A percentile compares a stretch with the other conserved stretches of the same genome.
phyloP scores from a whole-genome alignment of 1,140 invertebrate genomes.

The Anthonomus grandis region DNA sequence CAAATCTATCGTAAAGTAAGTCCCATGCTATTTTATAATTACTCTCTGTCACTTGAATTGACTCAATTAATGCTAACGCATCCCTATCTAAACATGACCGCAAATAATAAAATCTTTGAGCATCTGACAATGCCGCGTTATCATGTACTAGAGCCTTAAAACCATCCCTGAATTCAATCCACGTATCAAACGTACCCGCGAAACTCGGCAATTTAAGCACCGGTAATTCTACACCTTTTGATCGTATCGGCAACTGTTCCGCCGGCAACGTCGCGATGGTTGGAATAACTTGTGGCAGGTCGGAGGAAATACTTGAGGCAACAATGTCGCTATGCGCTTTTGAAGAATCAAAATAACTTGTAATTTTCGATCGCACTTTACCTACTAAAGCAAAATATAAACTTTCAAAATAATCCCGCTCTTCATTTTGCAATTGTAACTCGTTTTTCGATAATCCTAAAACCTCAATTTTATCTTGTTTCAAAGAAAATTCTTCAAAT shows the following conservation, averaged over 20 bases:
- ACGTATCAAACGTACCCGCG: conserved; percentile 28
- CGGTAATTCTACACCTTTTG: background rate
- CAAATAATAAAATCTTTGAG: conserved; percentile 41
- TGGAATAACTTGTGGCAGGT: too few species aligned
- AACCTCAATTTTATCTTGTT: background rate
- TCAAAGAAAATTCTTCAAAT: background rate
- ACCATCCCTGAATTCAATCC: conserved; percentile 35
- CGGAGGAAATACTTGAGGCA: background rate
- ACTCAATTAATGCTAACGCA: conserved; percentile 26
- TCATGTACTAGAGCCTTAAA: conserved; percentile 7
- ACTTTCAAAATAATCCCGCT: too few species aligned
- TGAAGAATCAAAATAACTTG: background rate
- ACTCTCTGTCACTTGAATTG: conserved; percentile 29
- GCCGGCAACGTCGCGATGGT: too few species aligned
- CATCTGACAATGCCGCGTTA: too few species aligned
- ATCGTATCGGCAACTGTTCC: background rate
- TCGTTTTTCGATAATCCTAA: background rate
- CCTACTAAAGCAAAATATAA: background rate
- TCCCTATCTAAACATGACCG: conserved; percentile 33
- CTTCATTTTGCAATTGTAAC: background rate
- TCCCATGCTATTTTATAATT: conserved; percentile 43
- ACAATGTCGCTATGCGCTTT: background rate
- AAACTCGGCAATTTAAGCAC: conserved; percentile 15
- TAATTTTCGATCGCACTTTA: background rate
- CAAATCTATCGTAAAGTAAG: conserved; percentile 35